A percentile compares a stretch with the other conserved stretches of the same genome.
phyloP scores from a whole-genome alignment of 2,797 vertebrate genomes.

The Peromyscus melanophrys region DNA sequence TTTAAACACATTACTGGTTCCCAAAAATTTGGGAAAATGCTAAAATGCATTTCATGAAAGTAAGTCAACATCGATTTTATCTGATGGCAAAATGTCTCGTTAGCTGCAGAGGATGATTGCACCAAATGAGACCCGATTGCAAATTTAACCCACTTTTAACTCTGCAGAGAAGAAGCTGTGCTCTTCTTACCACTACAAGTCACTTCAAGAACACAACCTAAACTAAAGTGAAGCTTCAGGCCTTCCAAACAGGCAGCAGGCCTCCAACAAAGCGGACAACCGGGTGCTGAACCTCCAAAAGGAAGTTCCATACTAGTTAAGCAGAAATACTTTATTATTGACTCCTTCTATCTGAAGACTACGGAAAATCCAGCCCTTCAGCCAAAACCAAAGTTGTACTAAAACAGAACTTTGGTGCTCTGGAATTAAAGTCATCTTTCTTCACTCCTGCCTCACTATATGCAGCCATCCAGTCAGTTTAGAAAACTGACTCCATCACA shows the following conservation, averaged over 20 bases:
- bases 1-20: slow-evolving; percentile 52
- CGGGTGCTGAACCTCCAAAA: background rate
- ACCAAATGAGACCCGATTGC: background rate
- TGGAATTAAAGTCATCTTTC: slow-evolving; percentile 21
- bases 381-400: slow-evolving; percentile 25
- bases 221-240: background rate
- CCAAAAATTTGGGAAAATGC: slow-evolving; percentile 51
- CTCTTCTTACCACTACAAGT: background rate
- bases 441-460: background rate
- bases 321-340: background rate
- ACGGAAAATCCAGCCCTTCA: slow-evolving; percentile 40
- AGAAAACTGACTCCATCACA: background rate
- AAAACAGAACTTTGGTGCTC: background rate
- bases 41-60: background rate
- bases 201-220: background rate
- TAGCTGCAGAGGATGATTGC: background rate
- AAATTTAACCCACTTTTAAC: background rate
- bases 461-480: background rate
- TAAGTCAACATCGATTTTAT: background rate
- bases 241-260: background rate
- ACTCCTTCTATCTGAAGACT: background rate
- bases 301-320: slow-evolving; percentile 8
- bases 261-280: background rate
- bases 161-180: background rate
- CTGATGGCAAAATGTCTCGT: background rate